phyloP scores from a whole-genome alignment of 2,797 vertebrate genomes.

The Garrulus glandarius region DNA sequence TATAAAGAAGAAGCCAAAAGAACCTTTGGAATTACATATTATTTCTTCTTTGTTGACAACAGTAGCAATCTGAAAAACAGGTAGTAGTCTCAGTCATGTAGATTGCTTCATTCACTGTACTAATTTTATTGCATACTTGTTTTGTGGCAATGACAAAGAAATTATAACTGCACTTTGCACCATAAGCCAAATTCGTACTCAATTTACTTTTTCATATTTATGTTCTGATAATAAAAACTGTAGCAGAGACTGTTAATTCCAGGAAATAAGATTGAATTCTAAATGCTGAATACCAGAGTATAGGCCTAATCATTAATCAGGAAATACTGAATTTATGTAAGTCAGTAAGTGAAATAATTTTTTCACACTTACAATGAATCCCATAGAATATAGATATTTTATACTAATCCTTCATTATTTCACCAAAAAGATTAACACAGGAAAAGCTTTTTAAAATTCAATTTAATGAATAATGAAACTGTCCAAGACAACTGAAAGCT shows the following conservation, averaged over 20 bases:
- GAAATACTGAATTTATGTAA: neutral
- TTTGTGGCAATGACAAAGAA: neutral
- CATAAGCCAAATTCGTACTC: neutral
- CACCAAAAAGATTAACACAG: neutral
- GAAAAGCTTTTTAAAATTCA: constrained; percentile 13
- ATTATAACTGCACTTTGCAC: neutral
- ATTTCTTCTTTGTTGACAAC: neutral
- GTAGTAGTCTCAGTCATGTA: neutral
- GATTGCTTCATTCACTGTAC: neutral
- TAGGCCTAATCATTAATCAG: neutral
- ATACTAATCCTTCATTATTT: constrained; percentile 21
- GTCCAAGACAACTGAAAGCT: constrained; percentile 19
- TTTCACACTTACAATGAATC: neutral
- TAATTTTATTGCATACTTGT: neutral
- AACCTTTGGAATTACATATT: neutral
- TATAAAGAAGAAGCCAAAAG: neutral
- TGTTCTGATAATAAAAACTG: neutral
- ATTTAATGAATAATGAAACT: constrained; percentile 38
- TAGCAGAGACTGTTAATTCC: neutral
- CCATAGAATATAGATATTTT: neutral
- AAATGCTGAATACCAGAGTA: neutral
- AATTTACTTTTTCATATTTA: neutral
- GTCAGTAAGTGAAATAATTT: neutral
- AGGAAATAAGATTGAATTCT: neutral
- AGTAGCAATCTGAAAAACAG: neutral